phyloP scores from a whole-genome alignment of 1,140 invertebrate genomes.

The Globodera rostochiensis region DNA sequence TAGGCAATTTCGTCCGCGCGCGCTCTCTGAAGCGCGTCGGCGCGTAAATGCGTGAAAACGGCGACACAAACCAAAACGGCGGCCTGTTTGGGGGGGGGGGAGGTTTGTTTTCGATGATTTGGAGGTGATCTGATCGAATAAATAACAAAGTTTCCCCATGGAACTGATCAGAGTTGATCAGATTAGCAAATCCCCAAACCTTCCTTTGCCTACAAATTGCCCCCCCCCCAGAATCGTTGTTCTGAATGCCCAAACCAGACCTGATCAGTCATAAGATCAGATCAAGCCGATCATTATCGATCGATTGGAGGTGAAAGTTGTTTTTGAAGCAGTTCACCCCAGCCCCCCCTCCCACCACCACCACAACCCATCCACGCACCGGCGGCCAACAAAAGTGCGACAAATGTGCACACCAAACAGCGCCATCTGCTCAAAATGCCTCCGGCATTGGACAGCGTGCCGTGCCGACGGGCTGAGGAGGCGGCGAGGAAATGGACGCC shows the following conservation, averaged over 20 bases:
- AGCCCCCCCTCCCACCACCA: no score
- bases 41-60: conserved; percentile 18
- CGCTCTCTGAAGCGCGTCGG: conserved; percentile 1
- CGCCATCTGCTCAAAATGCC: neutral
- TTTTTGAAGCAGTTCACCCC: no score
- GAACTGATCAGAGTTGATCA: no score
- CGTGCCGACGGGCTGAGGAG: neutral
- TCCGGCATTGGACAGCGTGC: neutral
- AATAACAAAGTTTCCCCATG: no score
- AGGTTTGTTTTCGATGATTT: no score
- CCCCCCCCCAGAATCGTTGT: no score
- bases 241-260: no score
- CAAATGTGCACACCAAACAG: neutral
- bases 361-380: neutral
- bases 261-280: no score
- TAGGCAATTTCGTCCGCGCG: conserved; percentile 9
- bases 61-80: conserved; percentile 8
- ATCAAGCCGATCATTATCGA: no score
- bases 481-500: conserved; percentile 13
- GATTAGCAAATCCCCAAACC: no score
- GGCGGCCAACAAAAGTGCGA: neutral
- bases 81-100: neutral
- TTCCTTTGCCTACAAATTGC: no score
- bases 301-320: no score
- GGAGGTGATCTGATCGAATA: neutral